Conservation (phyloP, 1,140 invertebrate species). For the Tetranychus cinnabarinus region DNA sequence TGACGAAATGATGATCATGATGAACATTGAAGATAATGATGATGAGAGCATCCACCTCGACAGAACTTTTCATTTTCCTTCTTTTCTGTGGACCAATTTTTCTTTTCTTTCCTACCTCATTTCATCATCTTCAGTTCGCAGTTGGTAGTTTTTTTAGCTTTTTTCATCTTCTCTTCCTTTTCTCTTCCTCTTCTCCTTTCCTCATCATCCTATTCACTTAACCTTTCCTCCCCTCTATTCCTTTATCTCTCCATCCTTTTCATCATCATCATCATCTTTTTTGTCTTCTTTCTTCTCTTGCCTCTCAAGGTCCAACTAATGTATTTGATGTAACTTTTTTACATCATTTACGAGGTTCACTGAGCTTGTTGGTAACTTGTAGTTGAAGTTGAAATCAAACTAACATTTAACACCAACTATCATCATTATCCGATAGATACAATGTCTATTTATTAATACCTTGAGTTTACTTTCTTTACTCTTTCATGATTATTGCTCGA, state of each 20-base stretch:
- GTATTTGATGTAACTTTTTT: neutral
- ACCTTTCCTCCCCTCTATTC: slow-evolving; percentile 7
- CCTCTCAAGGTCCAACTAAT: neutral
- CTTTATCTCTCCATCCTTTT: slow-evolving; percentile 5
- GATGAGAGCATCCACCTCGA: too few relatives aligned
- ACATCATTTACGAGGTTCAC: too few relatives aligned
- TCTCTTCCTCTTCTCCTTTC: neutral
- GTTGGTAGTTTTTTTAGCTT: neutral
- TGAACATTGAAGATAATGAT: too few relatives aligned
- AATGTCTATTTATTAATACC: too few relatives aligned
- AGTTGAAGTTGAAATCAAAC: too few relatives aligned
- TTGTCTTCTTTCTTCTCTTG: slow-evolving; percentile 9
- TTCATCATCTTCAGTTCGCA: neutral
- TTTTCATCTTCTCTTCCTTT: neutral
- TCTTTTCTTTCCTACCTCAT: neutral
- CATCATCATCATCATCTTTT: neutral
- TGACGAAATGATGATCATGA: too few relatives aligned
- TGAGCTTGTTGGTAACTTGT: too few relatives aligned
- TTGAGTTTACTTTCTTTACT: too few relatives aligned
- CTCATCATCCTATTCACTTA: neutral
- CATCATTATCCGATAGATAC: too few relatives aligned
- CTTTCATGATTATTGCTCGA: too few relatives aligned
- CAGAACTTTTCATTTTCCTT: neutral
- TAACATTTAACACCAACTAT: too few relatives aligned
- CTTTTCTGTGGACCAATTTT: neutral